Percentiles rank a stretch among this genome's conserved stretches.
Evolutionary conservation across 2,113 vertebrate genomes (phyloP).

Genomic region (Megaleporinus macrocephalus): DNA sequence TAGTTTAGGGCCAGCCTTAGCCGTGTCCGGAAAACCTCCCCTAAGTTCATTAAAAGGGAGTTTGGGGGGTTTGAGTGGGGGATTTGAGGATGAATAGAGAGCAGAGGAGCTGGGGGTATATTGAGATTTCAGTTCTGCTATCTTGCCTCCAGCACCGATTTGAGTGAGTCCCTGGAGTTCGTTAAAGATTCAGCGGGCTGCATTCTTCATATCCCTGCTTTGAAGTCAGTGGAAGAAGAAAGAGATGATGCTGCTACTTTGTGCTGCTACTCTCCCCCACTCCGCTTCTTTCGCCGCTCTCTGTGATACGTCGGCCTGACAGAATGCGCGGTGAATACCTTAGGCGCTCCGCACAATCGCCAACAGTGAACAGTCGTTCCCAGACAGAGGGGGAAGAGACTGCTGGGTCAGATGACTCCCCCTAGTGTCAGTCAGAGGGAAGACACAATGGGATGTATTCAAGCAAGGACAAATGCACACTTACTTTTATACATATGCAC

Average conservation of each 20-base stretch:
- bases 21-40: constrained; percentile 40
- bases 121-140: constrained; percentile 62
- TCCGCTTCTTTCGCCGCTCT: constrained; percentile 2
- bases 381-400: background rate
- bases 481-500: background rate
- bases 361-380: background rate
- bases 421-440: background rate
- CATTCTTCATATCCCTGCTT: constrained; percentile 78
- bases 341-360: background rate
- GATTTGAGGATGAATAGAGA: constrained; percentile 50
- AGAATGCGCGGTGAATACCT: constrained; percentile 36
- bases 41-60: constrained; percentile 57
- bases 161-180: constrained; percentile 70
- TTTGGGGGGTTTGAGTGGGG: constrained; percentile 46
- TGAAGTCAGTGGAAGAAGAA: constrained; percentile 71
- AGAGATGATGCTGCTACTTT: constrained; percentile 58
- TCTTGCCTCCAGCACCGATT: constrained; percentile 73
- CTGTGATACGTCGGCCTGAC: constrained; percentile 42
- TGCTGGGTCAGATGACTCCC: background rate
- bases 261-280: background rate
- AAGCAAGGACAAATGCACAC: background rate
- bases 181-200: constrained; percentile 76
- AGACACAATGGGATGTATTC: background rate
- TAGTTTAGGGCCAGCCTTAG: background rate
- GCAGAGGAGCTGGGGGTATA: constrained; percentile 48